A percentile compares a stretch with the other conserved stretches of the same genome.
Evolutionary conservation across 2,888 invertebrate species (phyloP).

Genomic region (Erebia palarica): DNA sequence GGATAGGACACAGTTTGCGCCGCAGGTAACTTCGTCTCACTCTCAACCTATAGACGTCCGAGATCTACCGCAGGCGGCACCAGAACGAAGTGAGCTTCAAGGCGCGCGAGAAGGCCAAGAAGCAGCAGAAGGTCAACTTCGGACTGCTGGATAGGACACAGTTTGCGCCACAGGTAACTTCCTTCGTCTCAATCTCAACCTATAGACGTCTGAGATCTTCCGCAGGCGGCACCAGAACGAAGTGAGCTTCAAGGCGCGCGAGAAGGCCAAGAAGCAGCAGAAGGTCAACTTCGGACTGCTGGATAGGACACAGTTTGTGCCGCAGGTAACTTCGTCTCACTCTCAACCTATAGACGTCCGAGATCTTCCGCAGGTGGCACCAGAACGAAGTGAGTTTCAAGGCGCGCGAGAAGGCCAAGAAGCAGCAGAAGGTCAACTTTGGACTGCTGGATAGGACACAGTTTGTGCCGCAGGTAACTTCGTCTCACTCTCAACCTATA

Average conservation of each 20-base stretch:
- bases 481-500: no score
- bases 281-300: conserved; percentile 87
- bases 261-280: conserved; percentile 87
- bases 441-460: conserved; percentile 87
- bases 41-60: conserved; percentile 49
- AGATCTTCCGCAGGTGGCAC: conserved; percentile 97
- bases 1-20: conserved; percentile 90
- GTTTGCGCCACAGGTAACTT: conserved; percentile 88
- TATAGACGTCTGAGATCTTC: conserved; percentile 89
- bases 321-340: conserved; percentile 77
- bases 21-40: conserved; percentile 77
- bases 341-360: conserved; percentile 49
- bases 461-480: conserved; percentile 88
- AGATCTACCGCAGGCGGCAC: conserved; percentile 97
- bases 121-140: conserved; percentile 86
- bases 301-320: conserved; percentile 90
- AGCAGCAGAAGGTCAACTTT: conserved; percentile 86
- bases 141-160: conserved; percentile 87
- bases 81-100: conserved; percentile 92
- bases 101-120: conserved; percentile 88
- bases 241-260: conserved; percentile 89
- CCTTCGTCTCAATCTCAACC: no score
- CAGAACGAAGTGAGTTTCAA: conserved; percentile 92
- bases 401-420: conserved; percentile 88
- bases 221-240: conserved; percentile 94